Conservation (phyloP, 2,113 vertebrate species). For the Archocentrus centrarchus region DNA sequence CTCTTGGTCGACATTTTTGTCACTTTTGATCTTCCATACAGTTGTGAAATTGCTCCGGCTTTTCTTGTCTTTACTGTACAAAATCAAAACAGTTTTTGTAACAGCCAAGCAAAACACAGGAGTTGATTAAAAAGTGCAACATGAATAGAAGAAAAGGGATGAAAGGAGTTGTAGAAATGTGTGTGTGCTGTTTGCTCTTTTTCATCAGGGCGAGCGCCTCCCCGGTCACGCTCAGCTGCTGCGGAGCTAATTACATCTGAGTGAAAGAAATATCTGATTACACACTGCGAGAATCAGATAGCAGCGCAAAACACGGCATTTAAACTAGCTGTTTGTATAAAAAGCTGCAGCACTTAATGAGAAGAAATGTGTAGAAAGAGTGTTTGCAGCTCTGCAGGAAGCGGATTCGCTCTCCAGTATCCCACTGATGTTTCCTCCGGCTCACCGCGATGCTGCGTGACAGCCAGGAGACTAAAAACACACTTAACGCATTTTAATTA, state of each 20-base stretch:
- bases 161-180: neutral
- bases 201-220: neutral
- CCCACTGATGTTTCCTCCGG: neutral
- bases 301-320: slow-evolving; percentile 18
- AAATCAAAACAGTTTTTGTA: neutral
- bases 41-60: fast-evolving
- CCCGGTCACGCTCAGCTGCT: neutral
- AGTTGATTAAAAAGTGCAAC: neutral
- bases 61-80: fast-evolving
- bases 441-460: neutral
- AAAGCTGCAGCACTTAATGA: neutral
- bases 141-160: neutral
- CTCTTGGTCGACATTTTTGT: neutral
- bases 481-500: neutral
- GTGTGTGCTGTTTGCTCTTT: neutral
- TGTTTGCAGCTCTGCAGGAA: neutral
- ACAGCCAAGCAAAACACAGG: neutral
- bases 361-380: neutral
- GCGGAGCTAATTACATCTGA: slow-evolving; percentile 5
- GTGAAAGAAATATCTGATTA: slow-evolving; percentile 4
- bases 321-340: slow-evolving; percentile 3
- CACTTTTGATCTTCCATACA: neutral
- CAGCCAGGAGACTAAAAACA: neutral
- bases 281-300: slow-evolving; percentile 10
- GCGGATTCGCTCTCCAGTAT: neutral